Evolutionary conservation across 1,140 invertebrate genomes (phyloP).

Genomic region (Schlechtendalia chinensis): DNA sequence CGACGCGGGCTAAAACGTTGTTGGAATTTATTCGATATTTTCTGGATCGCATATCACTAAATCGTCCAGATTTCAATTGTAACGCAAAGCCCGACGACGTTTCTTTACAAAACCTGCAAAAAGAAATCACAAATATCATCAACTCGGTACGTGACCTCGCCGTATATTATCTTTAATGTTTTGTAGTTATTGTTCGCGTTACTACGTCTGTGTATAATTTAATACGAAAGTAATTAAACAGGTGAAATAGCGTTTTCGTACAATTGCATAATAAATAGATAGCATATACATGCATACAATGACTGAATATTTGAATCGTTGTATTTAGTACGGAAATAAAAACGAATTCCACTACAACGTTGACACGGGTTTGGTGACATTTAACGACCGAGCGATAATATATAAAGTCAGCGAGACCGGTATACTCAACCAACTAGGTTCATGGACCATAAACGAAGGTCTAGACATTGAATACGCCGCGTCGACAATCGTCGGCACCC

Average conservation of each 20-base stretch:
- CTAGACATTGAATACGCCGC: constrained; percentile 12
- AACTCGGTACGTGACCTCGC: not conserved
- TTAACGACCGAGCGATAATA: constrained; percentile 22
- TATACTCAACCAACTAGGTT: not conserved
- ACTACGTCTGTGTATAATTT: too few relatives aligned
- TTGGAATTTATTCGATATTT: not conserved
- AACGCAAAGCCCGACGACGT: not conserved
- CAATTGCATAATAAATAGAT: too few relatives aligned
- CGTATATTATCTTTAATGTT: too few relatives aligned
- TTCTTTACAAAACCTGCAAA: not conserved
- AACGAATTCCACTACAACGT: constrained; percentile 2
- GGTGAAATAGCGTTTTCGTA: too few relatives aligned
- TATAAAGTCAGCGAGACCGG: not conserved
- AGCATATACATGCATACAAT: too few relatives aligned
- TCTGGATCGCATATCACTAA: not conserved
- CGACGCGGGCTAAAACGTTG: not conserved
- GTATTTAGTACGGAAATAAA: constrained; percentile 22
- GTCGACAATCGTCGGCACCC: not conserved
- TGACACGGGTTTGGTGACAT: not conserved
- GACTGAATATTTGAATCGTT: too few relatives aligned
- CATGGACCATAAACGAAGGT: constrained; percentile 4
- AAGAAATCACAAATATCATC: not conserved
- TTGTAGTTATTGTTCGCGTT: too few relatives aligned
- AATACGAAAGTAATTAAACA: too few relatives aligned
- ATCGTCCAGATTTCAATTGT: not conserved